Evolutionary conservation across 2,797 vertebrate species (phyloP).

Genomic region (Amblyraja radiata): DNA sequence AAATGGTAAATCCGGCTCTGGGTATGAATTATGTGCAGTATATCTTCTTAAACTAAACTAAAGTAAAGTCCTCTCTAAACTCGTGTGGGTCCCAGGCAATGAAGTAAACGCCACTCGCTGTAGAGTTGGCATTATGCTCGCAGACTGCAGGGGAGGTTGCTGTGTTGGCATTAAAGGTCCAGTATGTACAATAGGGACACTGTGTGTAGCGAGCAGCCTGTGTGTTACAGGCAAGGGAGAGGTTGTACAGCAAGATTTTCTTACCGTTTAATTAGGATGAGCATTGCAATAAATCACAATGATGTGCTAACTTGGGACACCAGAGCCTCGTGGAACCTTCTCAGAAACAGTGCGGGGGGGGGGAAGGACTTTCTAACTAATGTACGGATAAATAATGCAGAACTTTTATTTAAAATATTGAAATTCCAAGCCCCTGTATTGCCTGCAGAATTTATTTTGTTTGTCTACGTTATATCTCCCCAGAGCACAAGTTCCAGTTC

Average conservation of each 20-base stretch:
- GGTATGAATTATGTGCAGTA: too few species aligned
- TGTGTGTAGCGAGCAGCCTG: not conserved
- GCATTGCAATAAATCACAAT: constrained; percentile 16
- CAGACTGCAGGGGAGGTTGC: not conserved
- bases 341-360: not conserved
- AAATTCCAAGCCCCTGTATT: not conserved
- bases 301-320: not conserved
- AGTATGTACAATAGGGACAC: not conserved
- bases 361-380: not conserved
- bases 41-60: too few species aligned
- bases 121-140: not conserved
- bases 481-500: not conserved
- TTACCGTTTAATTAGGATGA: constrained; percentile 19
- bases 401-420: constrained; percentile 8
- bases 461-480: constrained; percentile 24
- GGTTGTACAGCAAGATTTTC: not conserved
- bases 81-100: not conserved
- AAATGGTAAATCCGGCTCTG: too few species aligned
- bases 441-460: constrained; percentile 17
- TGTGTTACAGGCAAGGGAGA: not conserved
- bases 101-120: not conserved
- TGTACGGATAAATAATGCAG: constrained; percentile 22
- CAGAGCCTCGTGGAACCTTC: not conserved
- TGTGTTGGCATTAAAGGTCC: not conserved
- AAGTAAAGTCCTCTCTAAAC: too few species aligned